Percentiles rank a stretch among this genome's conserved stretches.
Conservation (phyloP, 1,140 invertebrate species). For the Goniozus legneri region DNA sequence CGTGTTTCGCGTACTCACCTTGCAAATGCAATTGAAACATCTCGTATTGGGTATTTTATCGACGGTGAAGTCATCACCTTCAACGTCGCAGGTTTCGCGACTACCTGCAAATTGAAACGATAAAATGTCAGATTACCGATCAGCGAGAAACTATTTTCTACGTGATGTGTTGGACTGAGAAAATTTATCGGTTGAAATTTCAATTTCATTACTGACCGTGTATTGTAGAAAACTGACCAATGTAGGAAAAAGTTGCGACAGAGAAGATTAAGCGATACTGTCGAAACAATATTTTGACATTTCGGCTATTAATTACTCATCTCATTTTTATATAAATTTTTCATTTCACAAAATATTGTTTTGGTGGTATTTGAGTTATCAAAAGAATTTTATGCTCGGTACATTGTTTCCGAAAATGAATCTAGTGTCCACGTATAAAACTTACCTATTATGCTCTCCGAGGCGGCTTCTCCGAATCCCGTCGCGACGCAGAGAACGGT, state of each 20-base stretch:
- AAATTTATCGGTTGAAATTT: neutral
- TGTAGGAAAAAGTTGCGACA: neutral
- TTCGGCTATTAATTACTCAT: too few species aligned
- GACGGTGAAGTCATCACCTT: conserved; percentile 44
- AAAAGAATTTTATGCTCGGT: too few species aligned
- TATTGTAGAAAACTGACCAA: neutral
- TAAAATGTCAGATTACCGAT: neutral
- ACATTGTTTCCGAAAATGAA: too few species aligned
- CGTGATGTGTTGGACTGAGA: too few species aligned
- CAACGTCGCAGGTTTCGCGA: conserved; percentile 42
- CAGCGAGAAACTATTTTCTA: neutral
- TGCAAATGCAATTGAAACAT: conserved; percentile 47
- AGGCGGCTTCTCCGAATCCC: conserved; percentile 26
- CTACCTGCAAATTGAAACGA: conserved; percentile 31
- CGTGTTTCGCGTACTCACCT: too few species aligned
- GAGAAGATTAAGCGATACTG: neutral
- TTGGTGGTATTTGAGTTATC: too few species aligned
- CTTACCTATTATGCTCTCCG: conserved; percentile 45
- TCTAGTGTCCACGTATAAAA: too few species aligned
- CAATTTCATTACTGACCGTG: too few species aligned
- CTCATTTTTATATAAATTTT: too few species aligned
- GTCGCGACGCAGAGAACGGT: too few species aligned
- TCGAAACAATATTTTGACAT: neutral
- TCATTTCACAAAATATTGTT: too few species aligned
- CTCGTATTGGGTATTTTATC: conserved; percentile 45